Conservation (phyloP, 2,888 invertebrate species). For the Craniophora ligustri region DNA sequence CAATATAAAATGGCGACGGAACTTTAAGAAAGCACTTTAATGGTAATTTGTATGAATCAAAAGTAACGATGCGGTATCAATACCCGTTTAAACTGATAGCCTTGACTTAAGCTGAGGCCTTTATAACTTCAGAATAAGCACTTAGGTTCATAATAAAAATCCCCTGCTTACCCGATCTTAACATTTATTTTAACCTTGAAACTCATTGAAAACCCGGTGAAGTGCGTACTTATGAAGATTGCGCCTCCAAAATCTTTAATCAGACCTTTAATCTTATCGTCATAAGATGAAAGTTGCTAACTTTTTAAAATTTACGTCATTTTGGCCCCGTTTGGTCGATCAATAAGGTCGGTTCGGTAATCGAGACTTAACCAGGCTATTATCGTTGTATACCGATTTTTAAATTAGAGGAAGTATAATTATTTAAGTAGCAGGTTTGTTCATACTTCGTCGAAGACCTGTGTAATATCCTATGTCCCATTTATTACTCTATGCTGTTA, state of each 20-base stretch:
- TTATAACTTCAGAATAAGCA: conserved; percentile 7
- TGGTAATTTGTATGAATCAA: no score
- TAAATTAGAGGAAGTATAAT: background rate
- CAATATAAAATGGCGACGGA: no score
- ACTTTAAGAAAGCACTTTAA: no score
- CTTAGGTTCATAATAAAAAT: conserved; percentile 23
- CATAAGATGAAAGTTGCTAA: background rate
- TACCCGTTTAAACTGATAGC: no score
- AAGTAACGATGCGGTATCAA: no score
- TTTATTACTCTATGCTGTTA: no score
- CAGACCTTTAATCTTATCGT: conserved; percentile 40
- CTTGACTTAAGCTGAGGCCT: no score
- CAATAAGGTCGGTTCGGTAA: conserved; percentile 20
- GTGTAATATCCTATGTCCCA: no score
- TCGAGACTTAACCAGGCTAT: conserved; percentile 20
- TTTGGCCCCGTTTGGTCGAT: conserved; percentile 21
- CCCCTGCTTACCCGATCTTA: conserved; percentile 4
- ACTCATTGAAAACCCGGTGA: conserved; percentile 15
- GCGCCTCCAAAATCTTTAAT: conserved; percentile 35
- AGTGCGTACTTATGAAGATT: conserved; percentile 47
- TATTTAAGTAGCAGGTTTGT: background rate
- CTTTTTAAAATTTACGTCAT: conserved; percentile 43
- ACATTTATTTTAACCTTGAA: conserved; percentile 33
- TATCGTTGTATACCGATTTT: conserved; percentile 8
- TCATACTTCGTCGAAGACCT: no score